Conservation (phyloP, 2,113 vertebrate genomes). For the Solea solea region DNA sequence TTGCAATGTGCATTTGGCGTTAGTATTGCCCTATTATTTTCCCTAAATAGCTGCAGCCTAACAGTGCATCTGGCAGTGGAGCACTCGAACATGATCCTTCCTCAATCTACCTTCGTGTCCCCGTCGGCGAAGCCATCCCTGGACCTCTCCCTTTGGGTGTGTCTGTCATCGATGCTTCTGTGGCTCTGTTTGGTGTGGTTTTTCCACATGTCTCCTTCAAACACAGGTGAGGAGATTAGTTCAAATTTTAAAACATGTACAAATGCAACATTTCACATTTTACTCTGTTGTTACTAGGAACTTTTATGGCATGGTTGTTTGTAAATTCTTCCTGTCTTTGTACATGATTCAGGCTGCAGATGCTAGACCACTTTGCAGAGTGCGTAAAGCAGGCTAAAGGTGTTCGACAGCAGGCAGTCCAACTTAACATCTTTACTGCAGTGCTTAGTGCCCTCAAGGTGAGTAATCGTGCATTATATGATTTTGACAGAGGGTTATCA, state of each 20-base stretch:
- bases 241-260: neutral
- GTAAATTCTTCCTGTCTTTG: neutral
- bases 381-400: conserved; percentile 99
- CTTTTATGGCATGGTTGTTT: neutral
- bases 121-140: conserved; percentile 93
- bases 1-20: neutral
- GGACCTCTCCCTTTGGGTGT: conserved; percentile 96
- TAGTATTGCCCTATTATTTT: neutral
- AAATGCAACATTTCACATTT: too few relatives aligned
- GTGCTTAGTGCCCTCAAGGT: conserved; percentile 99
- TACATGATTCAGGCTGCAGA: conserved; percentile 87
- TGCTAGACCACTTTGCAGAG: conserved; percentile 99
- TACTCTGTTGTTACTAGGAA: neutral
- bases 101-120: conserved; percentile 95
- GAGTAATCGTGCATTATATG: conserved; percentile 23
- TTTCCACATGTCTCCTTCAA: conserved; percentile 99
- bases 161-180: conserved; percentile 96
- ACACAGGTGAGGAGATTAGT: conserved; percentile 84
- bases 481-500: neutral
- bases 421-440: conserved; percentile 98
- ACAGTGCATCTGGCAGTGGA: conserved; percentile 97
- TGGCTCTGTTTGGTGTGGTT: conserved; percentile 97
- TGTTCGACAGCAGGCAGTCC: conserved; percentile 96
- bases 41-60: conserved; percentile 91
- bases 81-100: conserved; percentile 97